Conservation (phyloP, 2,113 vertebrate genomes). For the Capra hircus region DNA sequence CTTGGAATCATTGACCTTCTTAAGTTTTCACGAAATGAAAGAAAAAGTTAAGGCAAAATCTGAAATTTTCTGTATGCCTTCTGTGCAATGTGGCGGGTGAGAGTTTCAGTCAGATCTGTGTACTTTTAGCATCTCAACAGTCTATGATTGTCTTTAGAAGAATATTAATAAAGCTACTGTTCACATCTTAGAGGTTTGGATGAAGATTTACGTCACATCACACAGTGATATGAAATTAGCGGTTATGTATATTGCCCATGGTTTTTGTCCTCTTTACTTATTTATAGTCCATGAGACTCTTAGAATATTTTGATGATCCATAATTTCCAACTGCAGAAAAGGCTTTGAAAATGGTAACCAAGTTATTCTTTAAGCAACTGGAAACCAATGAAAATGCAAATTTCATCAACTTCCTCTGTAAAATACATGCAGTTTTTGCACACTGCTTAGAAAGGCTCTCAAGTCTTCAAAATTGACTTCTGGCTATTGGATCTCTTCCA, state of each 20-base stretch:
- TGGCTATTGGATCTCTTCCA: background rate
- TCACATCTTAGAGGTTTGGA: background rate
- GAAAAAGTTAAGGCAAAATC: background rate
- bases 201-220: background rate
- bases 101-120: background rate
- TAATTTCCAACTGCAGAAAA: slow-evolving; percentile 28
- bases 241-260: background rate
- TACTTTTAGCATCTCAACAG: background rate
- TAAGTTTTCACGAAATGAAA: background rate
- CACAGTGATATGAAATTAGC: background rate
- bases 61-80: background rate
- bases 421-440: background rate
- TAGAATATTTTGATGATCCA: background rate
- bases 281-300: background rate
- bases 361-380: background rate
- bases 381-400: slow-evolving; percentile 56
- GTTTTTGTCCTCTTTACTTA: background rate
- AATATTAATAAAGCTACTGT: background rate
- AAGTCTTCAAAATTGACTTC: background rate
- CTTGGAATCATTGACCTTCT: background rate
- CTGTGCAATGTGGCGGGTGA: background rate
- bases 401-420: slow-evolving; percentile 16
- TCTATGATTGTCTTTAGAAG: background rate
- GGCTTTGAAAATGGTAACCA: background rate
- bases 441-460: background rate